Percentiles rank a stretch among this genome's conserved stretches.
These are phyloP conservation scores for Brachionus koreanus DNA, from an alignment of 1,140 invertebrate species.

Conservation along the genomic window DNA sequence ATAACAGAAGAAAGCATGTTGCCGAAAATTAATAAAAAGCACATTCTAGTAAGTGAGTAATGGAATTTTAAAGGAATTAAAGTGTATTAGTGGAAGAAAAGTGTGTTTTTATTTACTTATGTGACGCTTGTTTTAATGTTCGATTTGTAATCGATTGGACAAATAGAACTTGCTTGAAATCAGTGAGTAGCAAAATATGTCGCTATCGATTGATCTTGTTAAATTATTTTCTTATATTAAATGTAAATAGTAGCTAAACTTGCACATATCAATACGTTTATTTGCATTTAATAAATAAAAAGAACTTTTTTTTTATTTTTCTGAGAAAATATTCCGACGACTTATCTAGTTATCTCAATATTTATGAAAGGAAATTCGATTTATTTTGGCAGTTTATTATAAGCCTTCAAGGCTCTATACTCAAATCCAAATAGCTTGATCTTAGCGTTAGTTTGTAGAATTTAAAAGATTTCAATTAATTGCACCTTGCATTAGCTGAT, in stretches of 20 bases:
- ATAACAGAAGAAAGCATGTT: not conserved
- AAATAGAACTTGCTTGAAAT: slow-evolving; percentile 19
- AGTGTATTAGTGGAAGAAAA: slow-evolving; percentile 9
- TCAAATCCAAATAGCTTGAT: not conserved
- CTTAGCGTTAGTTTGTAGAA: not conserved
- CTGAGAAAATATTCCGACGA: not conserved
- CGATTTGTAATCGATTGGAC: slow-evolving; percentile 18
- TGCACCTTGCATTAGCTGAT: not conserved
- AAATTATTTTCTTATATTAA: slow-evolving; percentile 13
- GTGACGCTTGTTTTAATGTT: slow-evolving; percentile 15
- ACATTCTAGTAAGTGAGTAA: slow-evolving; percentile 33
- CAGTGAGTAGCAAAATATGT: slow-evolving; percentile 5
- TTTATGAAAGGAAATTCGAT: slow-evolving; percentile 25
- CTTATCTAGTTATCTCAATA: slow-evolving; percentile 27
- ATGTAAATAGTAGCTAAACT: not conserved
- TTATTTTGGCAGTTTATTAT: not conserved
- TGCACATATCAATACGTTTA: not conserved
- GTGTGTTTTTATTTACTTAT: slow-evolving; percentile 34
- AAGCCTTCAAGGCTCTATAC: not conserved
- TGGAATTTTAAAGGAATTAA: slow-evolving; percentile 21
- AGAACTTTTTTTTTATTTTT: not conserved
- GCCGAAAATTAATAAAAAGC: not conserved
- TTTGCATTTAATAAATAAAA: slow-evolving; percentile 1
- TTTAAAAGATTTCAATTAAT: slow-evolving; percentile 1
- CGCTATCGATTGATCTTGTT: slow-evolving; percentile 18